Evolutionary conservation across 1,140 invertebrate species (phyloP).

Genomic region (Marisa cornuarietis): DNA sequence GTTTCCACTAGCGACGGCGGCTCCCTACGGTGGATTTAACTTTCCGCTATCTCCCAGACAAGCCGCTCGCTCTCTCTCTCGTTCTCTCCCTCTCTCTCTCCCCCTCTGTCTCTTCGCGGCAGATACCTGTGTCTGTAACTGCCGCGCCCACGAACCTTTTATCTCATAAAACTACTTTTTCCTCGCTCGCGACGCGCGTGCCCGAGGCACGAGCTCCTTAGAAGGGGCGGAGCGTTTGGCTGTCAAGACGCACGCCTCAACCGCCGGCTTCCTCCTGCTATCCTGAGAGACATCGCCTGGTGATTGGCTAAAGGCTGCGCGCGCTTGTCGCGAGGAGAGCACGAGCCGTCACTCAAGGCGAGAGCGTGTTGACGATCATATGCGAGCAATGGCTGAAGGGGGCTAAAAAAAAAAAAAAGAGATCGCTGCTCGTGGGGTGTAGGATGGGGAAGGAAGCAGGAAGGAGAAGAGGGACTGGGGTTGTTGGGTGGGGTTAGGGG

Average conservation of each 20-base stretch:
- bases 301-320: conserved; percentile 10
- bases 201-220: not conserved
- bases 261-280: not conserved
- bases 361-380: conserved; percentile 2
- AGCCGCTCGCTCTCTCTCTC: conserved; percentile 7
- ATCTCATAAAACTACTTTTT: not conserved
- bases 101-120: not conserved
- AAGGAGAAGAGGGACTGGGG: too few relatives aligned
- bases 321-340: not conserved
- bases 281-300: not conserved
- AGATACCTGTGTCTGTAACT: not conserved
- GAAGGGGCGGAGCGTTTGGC: not conserved
- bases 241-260: conserved; percentile 6
- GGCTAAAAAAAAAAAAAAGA: too few relatives aligned
- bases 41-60: not conserved
- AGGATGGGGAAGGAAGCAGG: too few relatives aligned
- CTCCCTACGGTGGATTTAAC: not conserved
- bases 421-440: too few relatives aligned
- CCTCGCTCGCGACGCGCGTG: not conserved
- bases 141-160: conserved; percentile 5
- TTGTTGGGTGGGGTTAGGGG: too few relatives aligned
- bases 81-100: too few relatives aligned
- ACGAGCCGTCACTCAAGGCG: conserved; percentile 3
- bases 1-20: too few relatives aligned
- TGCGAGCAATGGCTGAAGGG: too few relatives aligned